phyloP scores from a whole-genome alignment of 2,888 invertebrate species.

The Lasioglossum malachurum region DNA sequence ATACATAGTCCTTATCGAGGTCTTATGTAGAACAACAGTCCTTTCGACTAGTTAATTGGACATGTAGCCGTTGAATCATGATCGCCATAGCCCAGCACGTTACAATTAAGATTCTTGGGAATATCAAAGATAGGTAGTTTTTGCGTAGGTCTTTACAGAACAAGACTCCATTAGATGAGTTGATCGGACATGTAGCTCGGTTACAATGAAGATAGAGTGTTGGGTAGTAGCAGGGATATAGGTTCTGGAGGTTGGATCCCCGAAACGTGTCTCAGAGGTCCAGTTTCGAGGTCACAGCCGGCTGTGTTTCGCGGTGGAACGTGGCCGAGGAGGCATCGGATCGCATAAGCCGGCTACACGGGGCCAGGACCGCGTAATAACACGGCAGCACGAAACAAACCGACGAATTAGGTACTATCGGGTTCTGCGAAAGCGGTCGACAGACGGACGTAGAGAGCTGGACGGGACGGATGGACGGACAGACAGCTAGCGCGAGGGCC shows the following conservation, averaged over 20 bases:
- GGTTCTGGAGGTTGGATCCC: not conserved
- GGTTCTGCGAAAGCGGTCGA: conserved; percentile 81
- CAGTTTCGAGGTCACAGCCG: conserved; percentile 61
- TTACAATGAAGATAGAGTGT: not conserved
- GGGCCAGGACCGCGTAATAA: conserved; percentile 77
- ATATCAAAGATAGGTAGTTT: not conserved
- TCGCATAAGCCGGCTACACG: conserved; percentile 58
- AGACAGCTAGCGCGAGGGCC: conserved; percentile 73
- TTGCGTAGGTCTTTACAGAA: not conserved
- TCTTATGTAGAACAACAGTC: not conserved
- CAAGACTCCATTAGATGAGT: not conserved
- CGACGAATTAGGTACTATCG: conserved; percentile 80
- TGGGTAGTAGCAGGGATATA: not conserved
- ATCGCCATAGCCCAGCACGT: not conserved
- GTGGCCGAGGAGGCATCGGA: conserved; percentile 48
- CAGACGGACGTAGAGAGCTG: conserved; percentile 73
- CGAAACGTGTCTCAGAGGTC: conserved; percentile 43
- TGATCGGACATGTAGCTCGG: not conserved
- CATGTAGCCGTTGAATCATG: not conserved
- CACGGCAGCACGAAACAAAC: conserved; percentile 81
- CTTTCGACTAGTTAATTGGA: not conserved
- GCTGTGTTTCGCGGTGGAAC: conserved; percentile 54
- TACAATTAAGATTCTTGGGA: not conserved
- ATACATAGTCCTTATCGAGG: not conserved
- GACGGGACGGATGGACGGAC: conserved; percentile 69